Evolutionary conservation across 2,888 invertebrate genomes (phyloP).

Genomic region (Pyrrhia umbra): DNA sequence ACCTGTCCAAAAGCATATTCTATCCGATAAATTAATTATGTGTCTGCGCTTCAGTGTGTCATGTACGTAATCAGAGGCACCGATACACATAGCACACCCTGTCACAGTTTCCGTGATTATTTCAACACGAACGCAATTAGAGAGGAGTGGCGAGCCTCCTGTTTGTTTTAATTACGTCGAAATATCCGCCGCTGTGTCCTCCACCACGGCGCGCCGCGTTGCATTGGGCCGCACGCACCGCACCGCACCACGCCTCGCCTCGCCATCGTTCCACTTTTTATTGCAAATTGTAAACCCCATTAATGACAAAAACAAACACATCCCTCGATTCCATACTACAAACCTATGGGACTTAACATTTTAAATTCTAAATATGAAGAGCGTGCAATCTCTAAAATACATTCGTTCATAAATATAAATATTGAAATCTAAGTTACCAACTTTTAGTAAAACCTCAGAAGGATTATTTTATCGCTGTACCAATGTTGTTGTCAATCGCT

Average conservation of each 20-base stretch:
- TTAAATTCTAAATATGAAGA: not conserved
- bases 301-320: conserved; percentile 80
- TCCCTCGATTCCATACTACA: conserved; percentile 68
- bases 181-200: conserved; percentile 79
- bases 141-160: conserved; percentile 86
- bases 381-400: not conserved
- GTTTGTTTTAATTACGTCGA: conserved; percentile 90
- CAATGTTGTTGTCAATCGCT: conserved; percentile 49
- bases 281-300: conserved; percentile 84
- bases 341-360: conserved; percentile 59
- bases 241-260: not conserved
- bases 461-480: conserved; percentile 29
- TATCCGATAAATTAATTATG: conserved; percentile 24
- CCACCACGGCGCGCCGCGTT: conserved; percentile 61
- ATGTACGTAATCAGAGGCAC: conserved; percentile 60
- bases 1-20: too few relatives aligned
- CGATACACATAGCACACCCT: conserved; percentile 69
- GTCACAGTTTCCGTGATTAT: conserved; percentile 85
- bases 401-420: not conserved
- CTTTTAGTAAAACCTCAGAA: conserved; percentile 1
- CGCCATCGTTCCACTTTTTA: conserved; percentile 77
- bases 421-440: conserved; percentile 6
- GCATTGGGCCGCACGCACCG: conserved; percentile 23
- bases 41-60: conserved; percentile 41
- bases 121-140: conserved; percentile 88